Percentiles rank a stretch among this genome's conserved stretches.
phyloP scores from a whole-genome alignment of 2,113 vertebrate species.

The Nymphicus hollandicus region DNA sequence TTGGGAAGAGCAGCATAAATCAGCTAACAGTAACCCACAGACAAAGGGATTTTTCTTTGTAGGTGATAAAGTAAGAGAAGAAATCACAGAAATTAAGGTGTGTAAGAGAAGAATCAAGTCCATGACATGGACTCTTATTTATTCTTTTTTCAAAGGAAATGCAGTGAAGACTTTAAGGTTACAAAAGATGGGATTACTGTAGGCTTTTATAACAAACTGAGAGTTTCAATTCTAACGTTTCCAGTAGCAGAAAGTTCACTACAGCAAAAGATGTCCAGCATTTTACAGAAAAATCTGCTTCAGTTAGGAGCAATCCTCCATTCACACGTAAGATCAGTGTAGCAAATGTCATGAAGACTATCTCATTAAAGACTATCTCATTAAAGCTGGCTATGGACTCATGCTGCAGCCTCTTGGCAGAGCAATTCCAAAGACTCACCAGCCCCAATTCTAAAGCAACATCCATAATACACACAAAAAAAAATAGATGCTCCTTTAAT shows the following conservation, averaged over 20 bases:
- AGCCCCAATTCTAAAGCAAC: neutral
- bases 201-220: neutral
- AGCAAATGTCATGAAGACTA: neutral
- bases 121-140: neutral
- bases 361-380: neutral
- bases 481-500: neutral
- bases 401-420: neutral
- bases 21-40: neutral
- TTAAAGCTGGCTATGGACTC: neutral
- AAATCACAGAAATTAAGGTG: neutral
- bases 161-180: accelerated
- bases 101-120: neutral
- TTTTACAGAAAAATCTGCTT: neutral
- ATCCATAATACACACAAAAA: neutral
- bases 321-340: neutral
- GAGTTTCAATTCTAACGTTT: neutral
- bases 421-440: neutral
- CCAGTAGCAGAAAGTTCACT: neutral
- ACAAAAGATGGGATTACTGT: neutral
- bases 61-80: neutral
- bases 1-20: neutral
- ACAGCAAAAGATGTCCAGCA: neutral
- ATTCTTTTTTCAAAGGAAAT: neutral
- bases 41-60: neutral
- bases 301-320: neutral